A percentile compares a stretch with the other conserved stretches of the same genome.
phyloP scores from a whole-genome alignment of 2,797 vertebrate genomes.

The Argya squamiceps region DNA sequence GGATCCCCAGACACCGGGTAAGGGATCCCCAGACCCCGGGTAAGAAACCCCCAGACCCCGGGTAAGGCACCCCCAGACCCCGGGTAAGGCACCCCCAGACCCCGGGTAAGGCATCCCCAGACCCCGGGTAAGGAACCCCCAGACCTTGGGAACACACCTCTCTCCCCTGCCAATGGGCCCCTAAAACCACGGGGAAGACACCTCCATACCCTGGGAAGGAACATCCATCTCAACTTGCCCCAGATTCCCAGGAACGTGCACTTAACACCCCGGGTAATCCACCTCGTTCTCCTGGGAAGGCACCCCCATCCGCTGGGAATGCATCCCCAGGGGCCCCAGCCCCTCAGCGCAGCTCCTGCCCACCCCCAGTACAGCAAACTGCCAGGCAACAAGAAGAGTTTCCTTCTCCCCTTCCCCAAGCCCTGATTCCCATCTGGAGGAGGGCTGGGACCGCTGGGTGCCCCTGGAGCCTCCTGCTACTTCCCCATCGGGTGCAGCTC shows the following conservation, averaged over 20 bases:
- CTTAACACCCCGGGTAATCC: too few relatives aligned
- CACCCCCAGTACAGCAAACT: too few relatives aligned
- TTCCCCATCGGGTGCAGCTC: accelerated
- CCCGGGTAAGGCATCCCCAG: too few relatives aligned
- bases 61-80: accelerated
- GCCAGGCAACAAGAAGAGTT: not conserved
- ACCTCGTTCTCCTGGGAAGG: not conserved
- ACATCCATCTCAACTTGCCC: too few relatives aligned
- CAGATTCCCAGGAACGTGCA: not conserved
- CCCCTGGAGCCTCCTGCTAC: not conserved
- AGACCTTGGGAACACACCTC: too few relatives aligned
- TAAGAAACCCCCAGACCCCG: not conserved
- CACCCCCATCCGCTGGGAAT: constrained; percentile 55
- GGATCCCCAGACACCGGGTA: not conserved
- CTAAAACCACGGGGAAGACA: constrained; percentile 63
- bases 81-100: not conserved
- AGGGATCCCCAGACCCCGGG: not conserved
- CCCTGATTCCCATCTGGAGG: not conserved
- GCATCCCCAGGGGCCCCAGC: not conserved
- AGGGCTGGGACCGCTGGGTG: not conserved
- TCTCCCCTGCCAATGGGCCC: not conserved
- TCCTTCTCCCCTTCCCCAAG: not conserved
- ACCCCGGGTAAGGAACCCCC: too few relatives aligned
- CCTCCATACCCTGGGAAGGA: not conserved
- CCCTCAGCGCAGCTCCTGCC: not conserved